These are phyloP conservation scores for Sardina pilchardus DNA, from an alignment of 2,113 vertebrate species.

Conservation along the genomic window DNA sequence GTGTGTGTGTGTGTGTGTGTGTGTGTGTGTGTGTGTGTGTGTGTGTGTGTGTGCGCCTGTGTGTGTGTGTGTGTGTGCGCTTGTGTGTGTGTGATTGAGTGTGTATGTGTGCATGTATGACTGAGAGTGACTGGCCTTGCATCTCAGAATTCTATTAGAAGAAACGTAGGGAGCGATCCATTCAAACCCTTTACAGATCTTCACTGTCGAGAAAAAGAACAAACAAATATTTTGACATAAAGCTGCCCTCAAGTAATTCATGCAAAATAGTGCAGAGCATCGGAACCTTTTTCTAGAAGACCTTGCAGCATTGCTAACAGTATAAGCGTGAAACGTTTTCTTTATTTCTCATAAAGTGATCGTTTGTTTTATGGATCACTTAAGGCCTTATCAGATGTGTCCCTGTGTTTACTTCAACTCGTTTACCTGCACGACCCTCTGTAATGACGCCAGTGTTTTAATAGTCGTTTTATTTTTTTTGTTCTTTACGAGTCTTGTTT, in stretches of 20 bases:
- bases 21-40: not conserved
- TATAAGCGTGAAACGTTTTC: not conserved
- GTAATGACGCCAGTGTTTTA: not conserved
- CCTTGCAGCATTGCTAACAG: not conserved
- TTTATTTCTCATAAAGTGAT: slow-evolving; percentile 5
- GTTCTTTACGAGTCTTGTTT: not conserved
- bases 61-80: not conserved
- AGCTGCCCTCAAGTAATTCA: slow-evolving; percentile 11
- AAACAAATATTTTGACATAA: slow-evolving; percentile 4
- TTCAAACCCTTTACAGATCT: slow-evolving; percentile 5
- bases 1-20: not conserved
- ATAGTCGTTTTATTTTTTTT: not conserved
- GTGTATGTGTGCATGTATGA: not conserved
- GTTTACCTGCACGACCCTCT: slow-evolving; percentile 7
- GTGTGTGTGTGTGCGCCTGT: not conserved
- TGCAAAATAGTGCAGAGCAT: not conserved
- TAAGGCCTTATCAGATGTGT: slow-evolving; percentile 18
- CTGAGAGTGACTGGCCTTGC: not conserved
- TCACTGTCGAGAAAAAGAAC: not conserved
- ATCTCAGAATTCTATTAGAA: slow-evolving; percentile 13
- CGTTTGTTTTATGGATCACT: not conserved
- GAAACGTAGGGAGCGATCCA: not conserved
- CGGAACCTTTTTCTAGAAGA: not conserved
- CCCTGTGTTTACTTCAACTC: slow-evolving; percentile 11
- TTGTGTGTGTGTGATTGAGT: not conserved